phyloP scores from a whole-genome alignment of 2,888 invertebrate genomes.

The Oscheius onirici region DNA sequence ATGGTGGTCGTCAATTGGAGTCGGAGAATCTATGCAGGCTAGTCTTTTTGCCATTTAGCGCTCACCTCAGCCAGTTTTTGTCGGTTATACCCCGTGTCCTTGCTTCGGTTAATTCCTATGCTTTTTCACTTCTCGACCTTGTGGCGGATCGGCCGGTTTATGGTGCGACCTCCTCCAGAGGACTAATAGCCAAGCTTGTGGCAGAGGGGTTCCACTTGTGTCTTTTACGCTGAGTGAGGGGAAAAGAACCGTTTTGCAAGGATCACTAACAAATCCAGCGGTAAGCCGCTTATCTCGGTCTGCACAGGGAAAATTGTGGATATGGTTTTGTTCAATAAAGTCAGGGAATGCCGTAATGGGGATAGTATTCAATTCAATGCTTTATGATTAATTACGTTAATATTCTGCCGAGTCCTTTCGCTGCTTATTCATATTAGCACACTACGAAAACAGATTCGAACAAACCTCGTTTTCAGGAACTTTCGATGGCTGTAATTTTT shows the following conservation, averaged over 20 bases:
- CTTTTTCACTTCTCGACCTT: slow-evolving; percentile 32
- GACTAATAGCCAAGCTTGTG: no score
- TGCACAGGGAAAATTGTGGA: not conserved
- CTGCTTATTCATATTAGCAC: no score
- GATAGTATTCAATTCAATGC: not conserved
- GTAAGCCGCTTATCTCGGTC: slow-evolving; percentile 12
- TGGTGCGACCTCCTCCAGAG: slow-evolving; percentile 1
- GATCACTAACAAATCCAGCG: not conserved
- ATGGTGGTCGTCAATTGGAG: slow-evolving; percentile 56
- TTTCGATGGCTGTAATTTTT: slow-evolving; percentile 49
- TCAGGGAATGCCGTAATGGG: not conserved
- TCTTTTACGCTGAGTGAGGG: not conserved
- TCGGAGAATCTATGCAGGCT: slow-evolving; percentile 51
- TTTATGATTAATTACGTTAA: no score
- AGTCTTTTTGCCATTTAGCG: not conserved
- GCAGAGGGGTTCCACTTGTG: not conserved
- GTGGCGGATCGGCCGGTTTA: slow-evolving; percentile 25
- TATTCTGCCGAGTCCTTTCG: no score
- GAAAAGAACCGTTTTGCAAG: not conserved
- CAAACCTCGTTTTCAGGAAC: slow-evolving; percentile 31
- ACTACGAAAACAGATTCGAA: no score
- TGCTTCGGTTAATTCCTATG: slow-evolving; percentile 21
- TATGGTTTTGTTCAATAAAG: no score
- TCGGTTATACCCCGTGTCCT: slow-evolving; percentile 14
- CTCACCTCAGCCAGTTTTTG: not conserved